A percentile compares a stretch with the other conserved stretches of the same genome.
Conservation (phyloP, 64 coral and sea anemone genomes). For the Trachythela sp. region DNA sequence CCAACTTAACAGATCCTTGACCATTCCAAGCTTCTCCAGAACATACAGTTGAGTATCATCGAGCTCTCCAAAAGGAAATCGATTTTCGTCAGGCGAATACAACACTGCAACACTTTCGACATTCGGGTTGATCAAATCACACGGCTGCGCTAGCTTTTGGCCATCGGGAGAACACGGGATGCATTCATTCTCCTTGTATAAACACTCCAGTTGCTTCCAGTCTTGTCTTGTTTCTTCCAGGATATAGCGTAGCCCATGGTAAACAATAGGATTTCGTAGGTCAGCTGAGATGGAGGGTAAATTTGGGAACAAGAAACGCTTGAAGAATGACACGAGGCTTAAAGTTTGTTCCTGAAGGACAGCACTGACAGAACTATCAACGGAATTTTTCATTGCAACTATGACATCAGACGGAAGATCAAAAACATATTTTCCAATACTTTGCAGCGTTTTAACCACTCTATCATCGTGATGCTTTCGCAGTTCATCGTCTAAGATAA, state of each 20-base stretch:
- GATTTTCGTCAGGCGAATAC: conserved; percentile 59
- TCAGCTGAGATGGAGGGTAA: conserved; percentile 34
- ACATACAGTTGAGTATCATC: conserved; percentile 57
- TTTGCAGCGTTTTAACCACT: background rate
- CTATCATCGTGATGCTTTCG: background rate
- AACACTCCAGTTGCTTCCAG: conserved; percentile 26
- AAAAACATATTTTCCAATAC: background rate
- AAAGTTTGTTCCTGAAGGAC: conserved; percentile 53
- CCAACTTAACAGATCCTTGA: conserved; percentile 65
- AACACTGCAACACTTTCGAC: conserved; percentile 48
- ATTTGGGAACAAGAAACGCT: conserved; percentile 62
- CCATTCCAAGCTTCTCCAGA: conserved; percentile 86
- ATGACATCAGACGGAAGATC: background rate
- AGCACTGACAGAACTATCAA: conserved; percentile 31
- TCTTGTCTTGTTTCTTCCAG: conserved; percentile 63
- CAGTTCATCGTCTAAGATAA: background rate
- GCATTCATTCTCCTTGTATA: conserved; percentile 44
- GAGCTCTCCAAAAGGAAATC: conserved; percentile 67
- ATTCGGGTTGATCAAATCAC: conserved; percentile 63
- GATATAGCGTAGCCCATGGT: conserved; percentile 29
- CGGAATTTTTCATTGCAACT: conserved; percentile 29
- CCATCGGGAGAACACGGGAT: conserved; percentile 74
- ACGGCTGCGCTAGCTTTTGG: conserved; percentile 42
- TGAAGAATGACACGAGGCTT: conserved; percentile 63
- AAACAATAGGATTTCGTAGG: conserved; percentile 57